Evolutionary conservation across 2,113 vertebrate genomes (phyloP), one percentile per base, ranked within the genome.

Genomic region (Speoplatyrhinus poulsoni): DNA sequence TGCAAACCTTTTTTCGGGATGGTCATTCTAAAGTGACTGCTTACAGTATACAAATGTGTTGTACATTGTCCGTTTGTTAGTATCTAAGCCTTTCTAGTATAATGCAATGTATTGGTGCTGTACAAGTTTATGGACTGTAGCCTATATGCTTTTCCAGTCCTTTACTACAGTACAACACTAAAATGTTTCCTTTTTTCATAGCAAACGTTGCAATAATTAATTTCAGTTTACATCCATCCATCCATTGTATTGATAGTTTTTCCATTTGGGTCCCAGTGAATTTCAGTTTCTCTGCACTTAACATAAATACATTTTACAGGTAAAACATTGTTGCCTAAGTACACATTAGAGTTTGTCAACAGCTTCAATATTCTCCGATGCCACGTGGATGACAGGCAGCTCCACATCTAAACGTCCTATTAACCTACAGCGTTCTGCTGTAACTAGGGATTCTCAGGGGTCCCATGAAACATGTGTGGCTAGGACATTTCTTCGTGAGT

Each of bases 281-380:
- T 26, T 26, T 26, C 26, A 26, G 26, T 26, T 41, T 41, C 36
- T 41, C 36, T 41, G 7, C 36, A 41, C 36, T 41, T 41, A 70
- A 65, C 15, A 41, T 53, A 82, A 12, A 50, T 60, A 60, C 69
- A 55, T 79, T 75, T 81, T 26, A 26, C 26, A 32, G 41, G 2
- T 67, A 53, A 67, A 64, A 75, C 66, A 71, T 17, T 11, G 9
- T 59, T 68, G 76, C 49, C 70, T 70, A 59, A 64, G 72, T 12
- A 11, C 13, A 9, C 15, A 36, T 48, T 1, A 8, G n/a, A 62
- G 69, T 77, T 75, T 52, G 36, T 41, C 36, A 41, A 8, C 7
- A 41, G 36, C 5, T 41, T 41, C 10, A 11, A 48, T 56, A 12
- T 9, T 19, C 46, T 46, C 52, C 13, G 12, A 1, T 32, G 52